Percentiles rank a stretch among this genome's conserved stretches.
Evolutionary conservation across 2,113 vertebrate species (phyloP).

Genomic region (Oncorhynchus gorbuscha): DNA sequence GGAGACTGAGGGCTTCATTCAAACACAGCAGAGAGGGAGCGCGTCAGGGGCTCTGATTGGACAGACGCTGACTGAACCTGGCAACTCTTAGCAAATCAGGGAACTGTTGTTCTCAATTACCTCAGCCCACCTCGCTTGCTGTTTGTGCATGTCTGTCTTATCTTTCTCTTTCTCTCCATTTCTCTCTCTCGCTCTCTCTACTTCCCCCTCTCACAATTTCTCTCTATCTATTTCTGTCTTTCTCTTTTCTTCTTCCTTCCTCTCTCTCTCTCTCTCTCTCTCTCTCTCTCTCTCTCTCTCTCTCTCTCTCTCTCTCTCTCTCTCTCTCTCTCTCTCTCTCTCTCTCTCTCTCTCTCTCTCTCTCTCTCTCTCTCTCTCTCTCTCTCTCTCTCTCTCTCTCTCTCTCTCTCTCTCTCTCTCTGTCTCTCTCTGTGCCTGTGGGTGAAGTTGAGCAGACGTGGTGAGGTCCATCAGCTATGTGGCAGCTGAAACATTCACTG

Average conservation of each 20-base stretch:
- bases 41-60: constrained; percentile 58
- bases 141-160: neutral
- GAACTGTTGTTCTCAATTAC: constrained; percentile 35
- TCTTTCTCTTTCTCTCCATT: neutral
- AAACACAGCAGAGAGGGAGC: constrained; percentile 43
- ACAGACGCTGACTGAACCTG: constrained; percentile 31
- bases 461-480: no score
- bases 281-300: neutral
- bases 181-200: neutral
- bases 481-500: no score
- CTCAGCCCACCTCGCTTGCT: constrained; percentile 5
- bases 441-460: no score
- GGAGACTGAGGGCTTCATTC: constrained; percentile 33
- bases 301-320: neutral
- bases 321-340: neutral
- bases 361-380: neutral
- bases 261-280: neutral
- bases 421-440: neutral
- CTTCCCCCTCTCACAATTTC: neutral
- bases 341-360: neutral
- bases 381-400: neutral
- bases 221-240: neutral
- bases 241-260: no score
- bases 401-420: neutral
- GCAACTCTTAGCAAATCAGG: constrained; percentile 48